Evolutionary conservation across 2,797 vertebrate genomes (phyloP).

Genomic region (Cottoperca gobio): DNA sequence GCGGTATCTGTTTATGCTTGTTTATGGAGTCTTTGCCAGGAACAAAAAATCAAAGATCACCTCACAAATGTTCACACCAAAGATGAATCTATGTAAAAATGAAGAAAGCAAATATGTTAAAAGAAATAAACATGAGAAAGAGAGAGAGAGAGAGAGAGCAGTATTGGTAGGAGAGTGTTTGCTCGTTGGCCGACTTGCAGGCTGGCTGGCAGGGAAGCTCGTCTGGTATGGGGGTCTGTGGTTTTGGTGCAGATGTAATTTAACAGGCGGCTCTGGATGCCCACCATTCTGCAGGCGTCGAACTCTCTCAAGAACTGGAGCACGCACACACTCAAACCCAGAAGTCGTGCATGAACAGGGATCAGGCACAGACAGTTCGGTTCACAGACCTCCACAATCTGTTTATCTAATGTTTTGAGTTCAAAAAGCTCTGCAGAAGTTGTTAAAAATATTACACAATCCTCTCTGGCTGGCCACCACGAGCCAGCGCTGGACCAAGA

Average conservation of each 20-base stretch:
- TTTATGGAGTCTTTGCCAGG: conserved; percentile 49
- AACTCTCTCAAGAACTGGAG: conserved; percentile 52
- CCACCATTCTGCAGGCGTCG: conserved; percentile 75
- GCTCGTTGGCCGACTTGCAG: conserved; percentile 77
- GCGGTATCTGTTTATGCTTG: conserved; percentile 49
- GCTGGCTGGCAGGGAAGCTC: conserved; percentile 72
- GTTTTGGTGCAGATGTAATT: conserved; percentile 82
- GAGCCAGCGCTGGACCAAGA: conserved; percentile 51
- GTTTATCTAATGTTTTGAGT: conserved; percentile 83
- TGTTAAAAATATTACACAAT: conserved; percentile 78
- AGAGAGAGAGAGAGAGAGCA: conserved; percentile 40
- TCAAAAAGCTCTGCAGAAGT: conserved; percentile 73
- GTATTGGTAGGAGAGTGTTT: conserved; percentile 59
- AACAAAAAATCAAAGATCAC: conserved; percentile 27
- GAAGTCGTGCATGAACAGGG: conserved; percentile 46
- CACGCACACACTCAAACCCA: conserved; percentile 45
- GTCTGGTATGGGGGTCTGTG: conserved; percentile 79
- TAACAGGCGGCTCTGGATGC: conserved; percentile 75
- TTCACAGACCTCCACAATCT: conserved; percentile 72
- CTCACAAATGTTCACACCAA: conserved; percentile 52
- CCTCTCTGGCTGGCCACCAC: conserved; percentile 64
- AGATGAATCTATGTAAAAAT: conserved; percentile 58
- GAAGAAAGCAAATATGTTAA: conserved; percentile 42
- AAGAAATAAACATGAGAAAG: conserved; percentile 59
- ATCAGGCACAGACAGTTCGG: conserved; percentile 67